Evolutionary conservation across 2,888 invertebrate species (phyloP).

Genomic region (Brachyptera risi): DNA sequence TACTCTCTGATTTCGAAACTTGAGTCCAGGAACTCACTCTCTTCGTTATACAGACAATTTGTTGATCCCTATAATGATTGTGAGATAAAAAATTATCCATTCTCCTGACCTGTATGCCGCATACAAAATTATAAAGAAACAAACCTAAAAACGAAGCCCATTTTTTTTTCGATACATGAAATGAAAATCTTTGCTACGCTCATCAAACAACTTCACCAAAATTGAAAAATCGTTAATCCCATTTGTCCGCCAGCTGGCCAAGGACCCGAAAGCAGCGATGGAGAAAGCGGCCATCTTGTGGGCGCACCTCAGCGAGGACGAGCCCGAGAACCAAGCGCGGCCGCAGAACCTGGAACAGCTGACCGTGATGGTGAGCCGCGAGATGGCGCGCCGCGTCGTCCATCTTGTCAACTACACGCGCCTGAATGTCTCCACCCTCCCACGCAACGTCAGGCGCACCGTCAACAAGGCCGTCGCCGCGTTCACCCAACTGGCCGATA

Average conservation of each 20-base stretch:
- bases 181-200: no score
- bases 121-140: no score
- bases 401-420: slow-evolving; percentile 72
- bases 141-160: no score
- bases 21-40: no score
- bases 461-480: slow-evolving; percentile 14
- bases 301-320: slow-evolving; percentile 65
- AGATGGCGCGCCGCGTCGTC: slow-evolving; percentile 70
- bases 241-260: slow-evolving; percentile 75
- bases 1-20: no score
- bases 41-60: no score
- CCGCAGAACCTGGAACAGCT: slow-evolving; percentile 75
- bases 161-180: no score
- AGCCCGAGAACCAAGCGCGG: slow-evolving; percentile 81
- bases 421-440: slow-evolving; percentile 54
- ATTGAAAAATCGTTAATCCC: no score
- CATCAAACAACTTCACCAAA: no score
- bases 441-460: slow-evolving; percentile 43
- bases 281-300: slow-evolving; percentile 71
- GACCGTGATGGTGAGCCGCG: slow-evolving; percentile 69
- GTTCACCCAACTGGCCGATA: slow-evolving; percentile 56
- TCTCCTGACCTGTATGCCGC: no score
- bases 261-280: slow-evolving; percentile 68
- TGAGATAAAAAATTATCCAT: no score
- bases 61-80: no score